Evolutionary conservation across 2,888 invertebrate species (phyloP), one percentile per base, ranked within the genome.

Genomic region (Epinotia brunnichana): DNA sequence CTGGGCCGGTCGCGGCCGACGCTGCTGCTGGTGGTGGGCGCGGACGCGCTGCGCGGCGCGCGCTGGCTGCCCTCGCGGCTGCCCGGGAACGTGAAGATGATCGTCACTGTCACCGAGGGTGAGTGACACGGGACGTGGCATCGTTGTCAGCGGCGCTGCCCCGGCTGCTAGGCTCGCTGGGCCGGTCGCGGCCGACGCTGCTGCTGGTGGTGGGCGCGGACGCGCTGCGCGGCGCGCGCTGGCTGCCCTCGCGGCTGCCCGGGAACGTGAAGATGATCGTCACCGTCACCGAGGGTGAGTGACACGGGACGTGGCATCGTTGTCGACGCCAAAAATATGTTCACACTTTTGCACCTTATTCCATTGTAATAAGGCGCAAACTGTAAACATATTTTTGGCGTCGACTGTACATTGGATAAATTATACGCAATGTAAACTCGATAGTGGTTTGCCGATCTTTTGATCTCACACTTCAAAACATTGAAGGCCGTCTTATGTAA

Each of bases 1-100:
- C 88, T 94, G 83, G 93, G 94, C 73, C 87, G 94, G 56, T 86
- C 94, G 82, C 93, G 95, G 77, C 94, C 95, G 61, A 89, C 96
- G 73, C 94, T 97, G 67, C 93, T 98, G 76, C 94, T 97, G 64
- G 94, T 98, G 77, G 97, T 97, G 82, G 97, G 97, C 0, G 91
- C 97, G 0, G 90, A 94, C 82, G 95, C 95, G 68, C 92, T 95
- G 74, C 91, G 94, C 19, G 94, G 94, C 74, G 93, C 96, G 51
- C 93, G 95, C 75, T 98, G 98, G 98, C 91, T 98, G 77, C 97
- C 97, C 7, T 92, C 94, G 68, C 94, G 95, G 63, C 90, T 97
- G 76, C 97, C 97, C 4, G 94, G 95, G 69, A 95, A 96, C 83
- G 95, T 96, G 66, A 97, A 97, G 89, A 90, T 98, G 80, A 95